phyloP scores from a whole-genome alignment of 2,888 invertebrate species.

The Tachystola acroxantha region DNA sequence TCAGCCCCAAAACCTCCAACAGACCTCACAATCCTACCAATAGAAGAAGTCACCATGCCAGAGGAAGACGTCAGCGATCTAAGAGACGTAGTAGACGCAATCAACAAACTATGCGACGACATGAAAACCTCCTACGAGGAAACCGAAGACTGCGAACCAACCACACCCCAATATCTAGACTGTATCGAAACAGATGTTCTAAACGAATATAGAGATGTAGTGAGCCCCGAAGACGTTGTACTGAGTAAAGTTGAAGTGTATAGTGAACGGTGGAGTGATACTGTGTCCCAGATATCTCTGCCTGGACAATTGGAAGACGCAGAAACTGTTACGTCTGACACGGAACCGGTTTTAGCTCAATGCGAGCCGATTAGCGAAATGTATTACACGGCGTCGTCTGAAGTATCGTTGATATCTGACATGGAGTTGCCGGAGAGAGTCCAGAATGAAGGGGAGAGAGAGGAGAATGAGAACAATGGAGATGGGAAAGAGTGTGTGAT shows the following conservation, averaged over 20 bases:
- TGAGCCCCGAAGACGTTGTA: conserved; percentile 39
- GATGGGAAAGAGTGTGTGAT: conserved; percentile 49
- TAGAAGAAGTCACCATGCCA: conserved; percentile 44
- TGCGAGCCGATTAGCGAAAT: conserved; percentile 53
- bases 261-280: conserved; percentile 38
- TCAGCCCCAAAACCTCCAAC: conserved; percentile 13
- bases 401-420: conserved; percentile 56
- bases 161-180: neutral
- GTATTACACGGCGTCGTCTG: conserved; percentile 68
- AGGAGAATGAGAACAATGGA: conserved; percentile 37
- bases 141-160: conserved; percentile 7
- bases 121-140: conserved; percentile 61
- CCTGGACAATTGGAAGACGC: conserved; percentile 29
- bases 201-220: conserved; percentile 15
- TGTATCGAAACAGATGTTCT: neutral
- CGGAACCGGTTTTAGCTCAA: conserved; percentile 27
- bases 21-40: conserved; percentile 33
- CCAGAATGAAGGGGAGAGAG: conserved; percentile 30
- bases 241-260: conserved; percentile 33
- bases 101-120: conserved; percentile 66
- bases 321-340: conserved; percentile 32
- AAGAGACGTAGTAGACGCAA: conserved; percentile 69
- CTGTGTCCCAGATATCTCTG: conserved; percentile 31
- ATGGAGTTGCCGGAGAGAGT: conserved; percentile 36
- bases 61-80: conserved; percentile 59